Base-by-base conservation (phyloP, 1,140 invertebrate species). In the Episyrphus balteatus region DNA sequence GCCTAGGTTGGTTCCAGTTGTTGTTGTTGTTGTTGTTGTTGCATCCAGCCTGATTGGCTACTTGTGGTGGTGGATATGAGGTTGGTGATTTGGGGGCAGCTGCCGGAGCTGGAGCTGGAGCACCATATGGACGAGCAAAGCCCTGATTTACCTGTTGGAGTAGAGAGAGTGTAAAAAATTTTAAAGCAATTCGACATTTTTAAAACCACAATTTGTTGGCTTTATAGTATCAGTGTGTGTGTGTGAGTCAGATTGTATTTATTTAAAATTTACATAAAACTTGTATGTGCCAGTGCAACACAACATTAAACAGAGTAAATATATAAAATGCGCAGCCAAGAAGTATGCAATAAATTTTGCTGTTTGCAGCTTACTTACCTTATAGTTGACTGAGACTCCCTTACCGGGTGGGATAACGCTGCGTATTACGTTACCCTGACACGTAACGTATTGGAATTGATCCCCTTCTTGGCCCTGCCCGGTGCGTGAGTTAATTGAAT, bases 341-440 rank as follows among this genome's bases (percentile, higher is more conserved):
- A n/a, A n/a, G 21, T 26, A 26, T 26, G 21, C 21, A 26, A 26
- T 8, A 26, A 26, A 26, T 26, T 26, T 26, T n/a, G n/a, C n/a
- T n/a, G n/a, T n/a, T n/a, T n/a, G n/a, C n/a, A n/a, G 21, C 21
- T n/a, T n/a, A 52, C 57, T 60, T 61, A 68, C 65, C 62, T 59
- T 61, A 50, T 68, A 68, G 50, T 47, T 59, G 42, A 52, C 37
- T 41, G 46, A 48, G 26, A 47, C 47, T 40, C 65, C 66, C 52
- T 68, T 68, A 50, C 66, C 62, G 33, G 66, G 65, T 38, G 66
- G 56, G 51, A 62, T 57, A 44, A 68, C 66, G 44, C 66, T 68
- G 44, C 62, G 60, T 43, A 68, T 68, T 34, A 68, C 61, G 45
- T 58, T 66, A 37, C 66, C 66, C 37, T 62, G 60, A 30, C 68